Evolutionary conservation across 1,140 invertebrate genomes (phyloP), one percentile per base, ranked within the genome.

Genomic region (Drosophila biarmipes): DNA sequence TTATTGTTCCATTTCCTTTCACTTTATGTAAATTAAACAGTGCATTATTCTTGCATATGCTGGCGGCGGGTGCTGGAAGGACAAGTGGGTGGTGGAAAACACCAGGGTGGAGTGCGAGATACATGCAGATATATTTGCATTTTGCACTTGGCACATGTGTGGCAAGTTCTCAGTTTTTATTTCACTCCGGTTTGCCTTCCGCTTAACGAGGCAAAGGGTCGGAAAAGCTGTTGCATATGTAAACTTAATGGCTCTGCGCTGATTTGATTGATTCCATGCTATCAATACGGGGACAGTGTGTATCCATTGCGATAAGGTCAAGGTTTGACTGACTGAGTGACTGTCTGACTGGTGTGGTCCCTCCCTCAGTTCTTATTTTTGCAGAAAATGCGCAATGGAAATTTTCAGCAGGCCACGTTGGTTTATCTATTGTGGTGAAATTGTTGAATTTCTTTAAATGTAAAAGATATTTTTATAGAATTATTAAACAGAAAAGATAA

Each of bases 1-100:
- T 68, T 87, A 87, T 90, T 89, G 84, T 84, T 80, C 61, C 76
- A 78, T 89, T 89, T 90, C 85, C 85, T 77, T 84, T 80, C 67
- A 79, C 79, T 84, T 84, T 89, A 87, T 87, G 84, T 62, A 87
- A 89, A 89, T 87, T 87, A 73, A 80, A 84, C 52, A 77, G 62
- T 77, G 71, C 78, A 76, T 77, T 87, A 76, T 81, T 78, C 81
- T 74, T 61, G 40, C 53, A 79, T 38, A 57, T 63, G 27, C 34
- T 15, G 27, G 4, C 6, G 3, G 27, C 6, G 1, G 27, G 27
- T 1, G 27, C 10, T 17, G 27, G 49, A 49, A 27, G 4, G 15
- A 7, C 10, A 5, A 15, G 40, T 45, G 31, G 21, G 38, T 29
- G 21, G 45, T 27, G 21, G 8, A 6, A 19, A 31, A 31, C 29